These are phyloP conservation scores for Ceratina calcarata DNA, from an alignment of 1,140 invertebrate species.

Conservation along the genomic window DNA sequence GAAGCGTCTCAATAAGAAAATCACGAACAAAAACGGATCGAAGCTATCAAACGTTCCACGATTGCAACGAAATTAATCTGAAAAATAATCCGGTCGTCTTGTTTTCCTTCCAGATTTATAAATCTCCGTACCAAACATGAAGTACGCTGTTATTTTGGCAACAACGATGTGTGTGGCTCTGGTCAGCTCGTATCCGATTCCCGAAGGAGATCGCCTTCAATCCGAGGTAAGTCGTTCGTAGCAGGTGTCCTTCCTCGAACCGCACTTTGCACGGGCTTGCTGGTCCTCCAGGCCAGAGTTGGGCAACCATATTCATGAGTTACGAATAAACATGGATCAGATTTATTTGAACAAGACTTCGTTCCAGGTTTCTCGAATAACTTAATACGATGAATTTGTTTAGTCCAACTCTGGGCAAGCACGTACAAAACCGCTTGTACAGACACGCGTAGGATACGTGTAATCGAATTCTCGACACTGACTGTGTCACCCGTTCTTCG, in stretches of 20 bases:
- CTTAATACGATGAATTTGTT: too few relatives aligned
- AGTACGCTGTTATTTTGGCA: constrained; percentile 63
- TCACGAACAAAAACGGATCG: background rate
- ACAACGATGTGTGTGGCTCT: constrained; percentile 68
- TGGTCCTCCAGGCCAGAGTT: too few relatives aligned
- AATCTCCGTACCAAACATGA: constrained; percentile 68
- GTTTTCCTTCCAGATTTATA: constrained; percentile 49
- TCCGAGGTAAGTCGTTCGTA: constrained; percentile 71
- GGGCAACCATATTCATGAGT: too few relatives aligned
- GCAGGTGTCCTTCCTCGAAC: background rate
- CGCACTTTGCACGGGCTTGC: background rate
- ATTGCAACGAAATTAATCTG: background rate
- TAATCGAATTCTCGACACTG: too few relatives aligned
- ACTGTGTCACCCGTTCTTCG: too few relatives aligned
- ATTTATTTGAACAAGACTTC: too few relatives aligned
- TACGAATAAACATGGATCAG: too few relatives aligned
- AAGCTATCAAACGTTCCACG: background rate
- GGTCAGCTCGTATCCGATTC: constrained; percentile 71
- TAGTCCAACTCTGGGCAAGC: too few relatives aligned
- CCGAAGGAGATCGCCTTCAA: constrained; percentile 65
- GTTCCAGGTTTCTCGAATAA: too few relatives aligned
- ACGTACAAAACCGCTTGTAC: too few relatives aligned
- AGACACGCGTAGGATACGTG: too few relatives aligned
- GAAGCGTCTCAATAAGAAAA: background rate
- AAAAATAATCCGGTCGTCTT: background rate